Evolutionary conservation across 2,797 vertebrate species (phyloP), one percentile per base, ranked within the genome.

Genomic region (Helostoma temminkii): DNA sequence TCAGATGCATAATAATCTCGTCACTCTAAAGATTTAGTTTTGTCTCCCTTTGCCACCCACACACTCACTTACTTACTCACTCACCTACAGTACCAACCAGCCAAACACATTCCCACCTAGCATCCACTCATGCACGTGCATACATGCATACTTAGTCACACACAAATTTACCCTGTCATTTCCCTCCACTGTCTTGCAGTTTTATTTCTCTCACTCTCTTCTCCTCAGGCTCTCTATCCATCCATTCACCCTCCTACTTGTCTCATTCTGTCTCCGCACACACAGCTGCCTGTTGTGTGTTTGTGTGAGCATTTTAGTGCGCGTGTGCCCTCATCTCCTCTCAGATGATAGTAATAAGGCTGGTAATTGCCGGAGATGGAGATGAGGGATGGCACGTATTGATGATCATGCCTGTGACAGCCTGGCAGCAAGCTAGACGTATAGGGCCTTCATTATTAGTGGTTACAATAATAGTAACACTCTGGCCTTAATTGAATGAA

Each of bases 401-500:
- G 90, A 90, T 90, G 89, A 80, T 75, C 47, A 9, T 36, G 78
- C 73, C 70, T 71, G 70, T 93, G 89, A 90, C 90, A 85, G 89
- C 47, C 77, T 71, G 80, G 78, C 79, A 69, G 69, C 52, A 3
- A 67, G 62, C 80, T 77, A 72, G 84, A 85, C 10, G 58, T 50
- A n/a, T n/a, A 52, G 76, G 64, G 75, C 80, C 79, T 79, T 88
- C 84, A 88, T 93, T 93, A 93, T 89, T 90, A 91, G 82, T 39
- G 48, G 47, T 71, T 83, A 89, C 89, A 91, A 90, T 88, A 92
- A 88, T 81, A 82, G 73, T 77, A 85, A 83, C 83, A 74, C 75
- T 78, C 18, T 6, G 62, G 54, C 52, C 76, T 34, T 92, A 91
- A 93, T 89, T 86, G 89, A 93, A 92, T 90, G 85, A 91, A 88